Evolutionary conservation across 2,888 invertebrate genomes (phyloP), one percentile per base, ranked within the genome.

Genomic region (Operophtera brumata): DNA sequence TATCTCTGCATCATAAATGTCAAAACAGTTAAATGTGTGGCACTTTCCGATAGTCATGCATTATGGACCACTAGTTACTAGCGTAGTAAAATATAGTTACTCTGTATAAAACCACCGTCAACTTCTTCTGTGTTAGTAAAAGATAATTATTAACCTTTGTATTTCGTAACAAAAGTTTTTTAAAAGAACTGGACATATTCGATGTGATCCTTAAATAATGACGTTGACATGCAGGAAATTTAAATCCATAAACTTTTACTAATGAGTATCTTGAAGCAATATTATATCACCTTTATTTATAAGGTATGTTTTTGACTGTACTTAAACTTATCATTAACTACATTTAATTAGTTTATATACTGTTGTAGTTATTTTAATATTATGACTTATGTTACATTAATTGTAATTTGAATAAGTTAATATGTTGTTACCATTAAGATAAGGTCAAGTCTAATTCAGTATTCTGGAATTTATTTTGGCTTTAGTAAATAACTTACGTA

Each of bases 391-490:
- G 26, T 51, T n/a, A 37, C 13, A 25, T 46, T 57, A 41, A 40
- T 37, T 40, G 14, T 30, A 47, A 43, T 7, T 47, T 43, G 13
- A 44, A 11, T 49, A 44, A 37, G 9, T 7, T 35, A 20, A 39
- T 42, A 13, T 34, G 56, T 47, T 54, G 59, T 62, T 62, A 59
- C 58, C 58, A 56, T 58, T 48, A 40, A 52, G 26, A 45, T 53
- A 43, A 25, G 45, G 14, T 43, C 12, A 6, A 42, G 45, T 41
- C 13, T 10, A 13, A 25, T 43, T 41, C 49, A 55, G 61, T 61
- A 61, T 56, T 56, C 50, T 50, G 37, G 39, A 39, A 30, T 45
- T 35, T 46, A 4, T 37, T 42, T 46, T 30, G 32, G 20, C 32
- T 13, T 32, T 40, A 47, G 20, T 30, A 12, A 44, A 20, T 34